Evolutionary conservation across 2,888 invertebrate genomes (phyloP), one percentile per base, ranked within the genome.

Genomic region (Omphaloscelis lunosa): DNA sequence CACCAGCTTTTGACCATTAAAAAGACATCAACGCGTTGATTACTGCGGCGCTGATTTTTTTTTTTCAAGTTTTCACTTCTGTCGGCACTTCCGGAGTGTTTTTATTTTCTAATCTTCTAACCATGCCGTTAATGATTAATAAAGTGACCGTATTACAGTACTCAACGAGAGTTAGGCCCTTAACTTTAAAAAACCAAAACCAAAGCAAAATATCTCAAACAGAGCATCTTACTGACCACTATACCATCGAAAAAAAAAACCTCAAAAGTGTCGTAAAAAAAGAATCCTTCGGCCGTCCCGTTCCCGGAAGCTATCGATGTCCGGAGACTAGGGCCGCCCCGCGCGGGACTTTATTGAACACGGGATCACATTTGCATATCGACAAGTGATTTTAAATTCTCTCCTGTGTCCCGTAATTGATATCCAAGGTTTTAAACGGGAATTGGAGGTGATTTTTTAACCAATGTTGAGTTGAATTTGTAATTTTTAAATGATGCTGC

Each of bases 331-430:
- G 89, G 88, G 91, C 89, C 89, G 89, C 81, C 79, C 86, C 86
- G 83, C 69, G 56, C 82, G 85, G 87, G 89, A 89, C 86, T 87
- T 82, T 89, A 92, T 93, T 89, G 93, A 93, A 92, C 92, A 92
- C 91, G 91, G 91, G 90, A 93, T 92, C 92, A 79, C 91, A 95
- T 96, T 95, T 95, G 94, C 96, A 96, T 96, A 95, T 94, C 94
- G 94, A 93, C 92, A 91, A 91, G 91, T 84, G 91, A 89, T 91
- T 91, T 92, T 89, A 90, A 91, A 90, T 89, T 88, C 88, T 88
- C 89, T 89, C 84, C 90, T 83, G 90, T 90, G 85, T 85, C 82
- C 84, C 89, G 90, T 93, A 94, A 94, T 94, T 93, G 93, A 91
- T 91, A 92, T 90, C 84, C 84, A 82, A 83, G 86, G 83, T 67